phyloP scores from a whole-genome alignment of 2,888 invertebrate species.

The Polymixis lichenea region DNA sequence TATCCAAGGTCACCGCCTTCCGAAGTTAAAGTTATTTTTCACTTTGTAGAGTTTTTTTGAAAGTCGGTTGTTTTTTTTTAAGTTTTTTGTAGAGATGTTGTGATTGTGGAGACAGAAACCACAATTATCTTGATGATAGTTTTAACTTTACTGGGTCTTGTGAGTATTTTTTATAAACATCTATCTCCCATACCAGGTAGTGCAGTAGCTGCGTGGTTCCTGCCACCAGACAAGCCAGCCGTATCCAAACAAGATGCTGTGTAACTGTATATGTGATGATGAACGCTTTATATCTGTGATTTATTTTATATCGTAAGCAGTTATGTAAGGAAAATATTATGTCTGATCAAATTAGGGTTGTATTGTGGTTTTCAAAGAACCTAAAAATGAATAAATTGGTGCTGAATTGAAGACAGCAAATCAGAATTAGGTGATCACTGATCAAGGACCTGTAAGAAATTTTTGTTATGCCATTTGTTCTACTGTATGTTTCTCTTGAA shows the following conservation, averaged over 20 bases:
- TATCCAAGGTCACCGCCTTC: no score
- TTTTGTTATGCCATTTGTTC: not conserved
- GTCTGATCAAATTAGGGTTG: slow-evolving; percentile 1
- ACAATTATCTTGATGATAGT: not conserved
- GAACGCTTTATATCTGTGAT: slow-evolving; percentile 61
- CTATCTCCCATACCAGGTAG: slow-evolving; percentile 76
- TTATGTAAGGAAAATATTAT: slow-evolving; percentile 16
- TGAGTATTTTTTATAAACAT: not conserved
- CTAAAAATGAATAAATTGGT: not conserved
- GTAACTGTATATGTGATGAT: slow-evolving; percentile 3
- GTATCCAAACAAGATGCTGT: slow-evolving; percentile 40
- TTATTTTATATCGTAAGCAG: slow-evolving; percentile 51
- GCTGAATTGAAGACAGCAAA: not conserved
- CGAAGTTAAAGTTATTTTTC: no score
- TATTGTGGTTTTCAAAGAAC: not conserved
- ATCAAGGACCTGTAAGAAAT: not conserved
- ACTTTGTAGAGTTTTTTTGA: no score
- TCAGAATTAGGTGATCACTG: not conserved
- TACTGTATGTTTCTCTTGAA: not conserved
- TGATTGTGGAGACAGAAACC: no score
- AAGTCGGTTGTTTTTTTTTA: no score
- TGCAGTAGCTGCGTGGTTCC: slow-evolving; percentile 81
- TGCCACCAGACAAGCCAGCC: slow-evolving; percentile 79
- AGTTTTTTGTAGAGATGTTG: no score
- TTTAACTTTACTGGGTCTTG: not conserved